Percentiles rank a stretch among this genome's conserved stretches.
Conservation (phyloP, 2,113 vertebrate genomes). For the Gasterosteus nipponicus region DNA sequence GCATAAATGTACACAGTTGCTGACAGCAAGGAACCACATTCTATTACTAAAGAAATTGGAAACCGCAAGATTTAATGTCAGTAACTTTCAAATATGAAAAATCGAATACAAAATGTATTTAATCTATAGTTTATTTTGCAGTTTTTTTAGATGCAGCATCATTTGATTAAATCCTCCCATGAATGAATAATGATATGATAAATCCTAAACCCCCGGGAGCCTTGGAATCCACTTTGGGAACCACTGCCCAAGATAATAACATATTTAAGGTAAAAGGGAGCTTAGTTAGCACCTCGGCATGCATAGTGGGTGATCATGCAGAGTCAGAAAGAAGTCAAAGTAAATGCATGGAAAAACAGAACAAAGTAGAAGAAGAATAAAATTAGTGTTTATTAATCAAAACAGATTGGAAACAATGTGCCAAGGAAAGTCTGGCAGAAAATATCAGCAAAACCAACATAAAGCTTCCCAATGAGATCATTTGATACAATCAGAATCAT, state of each 20-base stretch:
- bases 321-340: background rate
- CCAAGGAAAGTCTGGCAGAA: constrained; percentile 16
- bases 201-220: background rate
- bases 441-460: background rate
- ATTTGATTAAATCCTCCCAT: background rate
- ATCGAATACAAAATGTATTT: background rate
- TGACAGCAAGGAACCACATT: background rate
- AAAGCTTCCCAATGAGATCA: constrained; percentile 18
- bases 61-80: background rate
- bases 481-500: background rate
- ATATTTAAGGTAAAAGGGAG: background rate
- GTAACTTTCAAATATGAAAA: background rate
- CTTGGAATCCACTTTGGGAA: background rate
- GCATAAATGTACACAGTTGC: background rate
- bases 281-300: background rate
- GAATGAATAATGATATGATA: background rate
- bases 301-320: constrained; percentile 32
- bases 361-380: constrained; percentile 22
- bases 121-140: background rate
- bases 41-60: background rate
- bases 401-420: constrained; percentile 32
- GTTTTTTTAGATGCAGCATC: background rate
- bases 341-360: constrained; percentile 29
- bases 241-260: constrained; percentile 1
- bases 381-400: constrained; percentile 66